Evolutionary conservation across 2,113 vertebrate species (phyloP), one percentile per base, ranked within the genome.

Genomic region (Anoplopoma fimbria): DNA sequence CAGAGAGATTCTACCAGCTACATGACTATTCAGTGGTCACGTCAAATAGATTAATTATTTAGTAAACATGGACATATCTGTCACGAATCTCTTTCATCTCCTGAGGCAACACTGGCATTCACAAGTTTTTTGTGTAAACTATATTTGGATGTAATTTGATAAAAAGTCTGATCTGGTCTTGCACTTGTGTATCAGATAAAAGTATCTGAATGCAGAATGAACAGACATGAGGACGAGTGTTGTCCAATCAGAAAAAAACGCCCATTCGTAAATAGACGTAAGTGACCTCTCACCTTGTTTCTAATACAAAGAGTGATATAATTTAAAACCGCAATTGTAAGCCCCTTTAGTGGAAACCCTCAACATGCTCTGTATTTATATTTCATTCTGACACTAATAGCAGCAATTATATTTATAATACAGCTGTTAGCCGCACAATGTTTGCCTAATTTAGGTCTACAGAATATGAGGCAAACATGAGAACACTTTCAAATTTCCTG

Each of bases 401-500:
- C 83, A 84, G 42, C 33, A 78, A 67, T 86, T 81, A 63, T 23
- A 38, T 75, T 77, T 83, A 77, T 88, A 81, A 82, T 79, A 57
- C 61, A 47, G 31, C 17, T 6, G 40, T 51, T 73, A 62, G 1
- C 17, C 1, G 1, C 25, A 31, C 31, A 23, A 1, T 87, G 71
- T 89, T 87, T 87, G 62, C 61, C 47, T 72, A 47, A 45, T 77
- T 87, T 40, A 31, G 76, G 19, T 74, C 53, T 69, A 84, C 2
- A 58, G 47, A 80, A 53, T 73, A 77, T 77, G n/a, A 51, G 47
- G 63, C 27, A 9, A 89, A 51, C 47, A 85, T 49, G 33, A 40
- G 47, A 17, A 47, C 65, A 53, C 36, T 65, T 72, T 91, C 87
- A 82, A 90, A 93, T 91, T 89, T 93, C 90, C 89, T 88, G 65